Conservation (phyloP, 2,888 invertebrate genomes). For the Agelastica alni region DNA sequence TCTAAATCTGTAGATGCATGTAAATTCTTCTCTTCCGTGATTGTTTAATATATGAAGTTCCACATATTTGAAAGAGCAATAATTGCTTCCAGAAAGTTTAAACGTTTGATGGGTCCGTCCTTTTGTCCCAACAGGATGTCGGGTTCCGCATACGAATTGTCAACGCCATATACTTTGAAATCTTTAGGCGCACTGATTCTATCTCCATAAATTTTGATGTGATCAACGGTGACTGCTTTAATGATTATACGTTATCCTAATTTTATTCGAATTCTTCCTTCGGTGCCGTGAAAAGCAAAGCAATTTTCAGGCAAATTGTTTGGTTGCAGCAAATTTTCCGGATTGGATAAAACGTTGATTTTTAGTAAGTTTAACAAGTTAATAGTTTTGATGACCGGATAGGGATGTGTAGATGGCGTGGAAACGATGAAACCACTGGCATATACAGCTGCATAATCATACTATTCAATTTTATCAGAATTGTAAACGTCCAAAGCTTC, state of each 20-base stretch:
- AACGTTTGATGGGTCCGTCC: constrained; percentile 63
- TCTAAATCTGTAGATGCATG: constrained; percentile 74
- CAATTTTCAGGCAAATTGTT: constrained; percentile 62
- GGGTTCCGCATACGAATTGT: constrained; percentile 18
- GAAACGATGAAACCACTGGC: constrained; percentile 62
- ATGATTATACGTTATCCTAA: constrained; percentile 58
- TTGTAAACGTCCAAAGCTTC: constrained; percentile 57
- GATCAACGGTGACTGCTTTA: constrained; percentile 63
- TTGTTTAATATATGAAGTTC: constrained; percentile 63
- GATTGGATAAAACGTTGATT: constrained; percentile 40
- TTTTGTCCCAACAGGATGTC: constrained; percentile 55
- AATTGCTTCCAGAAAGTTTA: constrained; percentile 27
- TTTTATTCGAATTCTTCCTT: constrained; percentile 61
- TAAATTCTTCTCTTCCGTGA: constrained; percentile 70
- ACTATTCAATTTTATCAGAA: constrained; percentile 63
- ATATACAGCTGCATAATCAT: constrained; percentile 64
- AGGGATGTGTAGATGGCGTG: constrained; percentile 58
- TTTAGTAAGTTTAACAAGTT: constrained; percentile 37
- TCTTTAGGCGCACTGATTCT: constrained; percentile 62
- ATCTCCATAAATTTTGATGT: constrained; percentile 59
- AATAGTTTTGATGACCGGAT: constrained; percentile 35
- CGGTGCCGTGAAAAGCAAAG: constrained; percentile 64
- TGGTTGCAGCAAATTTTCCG: constrained; percentile 53
- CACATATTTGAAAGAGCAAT: constrained; percentile 51
- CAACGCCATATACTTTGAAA: constrained; percentile 54